These are phyloP conservation scores for Oreamnos americanus DNA, from an alignment of 2,113 vertebrate genomes.

Conservation along the genomic window DNA sequence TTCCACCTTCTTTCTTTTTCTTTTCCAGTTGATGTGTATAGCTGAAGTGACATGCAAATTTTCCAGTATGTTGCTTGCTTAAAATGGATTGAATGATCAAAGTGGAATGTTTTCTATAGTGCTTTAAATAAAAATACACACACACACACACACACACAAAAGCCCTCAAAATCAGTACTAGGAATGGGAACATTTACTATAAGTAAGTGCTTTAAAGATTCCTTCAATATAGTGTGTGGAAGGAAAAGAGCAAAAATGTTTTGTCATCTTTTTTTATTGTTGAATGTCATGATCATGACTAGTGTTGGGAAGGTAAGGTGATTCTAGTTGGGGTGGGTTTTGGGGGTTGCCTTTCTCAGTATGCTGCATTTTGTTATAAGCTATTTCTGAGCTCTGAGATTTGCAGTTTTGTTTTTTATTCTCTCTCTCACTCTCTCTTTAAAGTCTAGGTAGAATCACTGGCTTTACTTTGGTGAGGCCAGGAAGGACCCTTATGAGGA, in stretches of 20 bases:
- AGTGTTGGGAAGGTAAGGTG: background rate
- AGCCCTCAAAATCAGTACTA: background rate
- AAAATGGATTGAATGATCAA: background rate
- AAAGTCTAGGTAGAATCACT: background rate
- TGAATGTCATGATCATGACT: background rate
- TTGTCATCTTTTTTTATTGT: background rate
- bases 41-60: background rate
- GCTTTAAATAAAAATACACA: background rate
- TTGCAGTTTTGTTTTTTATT: background rate
- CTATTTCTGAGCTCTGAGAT: background rate
- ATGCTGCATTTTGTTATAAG: background rate
- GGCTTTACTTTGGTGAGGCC: background rate
- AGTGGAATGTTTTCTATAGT: background rate
- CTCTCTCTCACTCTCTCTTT: background rate
- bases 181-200: background rate
- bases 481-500: background rate
- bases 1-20: background rate
- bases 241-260: background rate
- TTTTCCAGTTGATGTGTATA: background rate
- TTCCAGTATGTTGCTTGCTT: background rate
- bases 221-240: background rate
- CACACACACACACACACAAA: background rate
- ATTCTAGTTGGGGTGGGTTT: background rate
- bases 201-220: background rate
- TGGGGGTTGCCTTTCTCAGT: background rate